Percentiles rank a stretch among this genome's conserved stretches.
Conservation (phyloP, 2,113 vertebrate species). For the Tupaia tana region DNA sequence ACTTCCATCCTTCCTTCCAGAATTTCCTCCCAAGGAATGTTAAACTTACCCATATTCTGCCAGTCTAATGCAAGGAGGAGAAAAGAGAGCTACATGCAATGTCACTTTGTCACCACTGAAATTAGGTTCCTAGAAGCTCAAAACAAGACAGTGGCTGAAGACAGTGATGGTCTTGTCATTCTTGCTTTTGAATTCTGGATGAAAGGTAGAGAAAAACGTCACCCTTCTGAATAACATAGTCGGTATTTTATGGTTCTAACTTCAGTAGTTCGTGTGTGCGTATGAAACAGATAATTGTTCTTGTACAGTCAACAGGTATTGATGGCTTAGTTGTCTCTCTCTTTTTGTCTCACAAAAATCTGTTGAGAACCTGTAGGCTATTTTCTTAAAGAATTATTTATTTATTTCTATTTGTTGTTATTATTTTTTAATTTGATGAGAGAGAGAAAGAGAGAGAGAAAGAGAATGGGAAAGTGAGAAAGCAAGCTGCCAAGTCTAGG, state of each 20-base stretch:
- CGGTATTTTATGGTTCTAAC: neutral
- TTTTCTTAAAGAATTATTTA: neutral
- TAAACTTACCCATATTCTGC: neutral
- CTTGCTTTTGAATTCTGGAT: neutral
- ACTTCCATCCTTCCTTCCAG: neutral
- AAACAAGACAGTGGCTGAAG: neutral
- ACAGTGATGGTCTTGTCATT: neutral
- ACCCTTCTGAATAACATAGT: neutral
- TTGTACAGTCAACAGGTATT: neutral
- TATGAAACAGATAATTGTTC: neutral
- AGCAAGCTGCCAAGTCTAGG: too few species aligned
- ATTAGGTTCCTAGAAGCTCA: neutral
- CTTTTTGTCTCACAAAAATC: neutral
- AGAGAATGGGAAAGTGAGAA: too few species aligned
- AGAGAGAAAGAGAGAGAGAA: too few species aligned
- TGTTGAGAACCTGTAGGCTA: neutral
- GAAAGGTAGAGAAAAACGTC: neutral
- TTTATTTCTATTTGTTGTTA: too few species aligned
- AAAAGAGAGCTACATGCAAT: neutral
- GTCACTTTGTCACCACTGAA: neutral
- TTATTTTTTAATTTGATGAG: too few species aligned
- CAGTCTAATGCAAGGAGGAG: neutral
- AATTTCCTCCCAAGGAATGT: neutral
- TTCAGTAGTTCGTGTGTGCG: neutral
- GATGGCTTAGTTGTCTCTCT: neutral